phyloP scores from a whole-genome alignment of 2,113 vertebrate genomes.

The Cheilinus undulatus region DNA sequence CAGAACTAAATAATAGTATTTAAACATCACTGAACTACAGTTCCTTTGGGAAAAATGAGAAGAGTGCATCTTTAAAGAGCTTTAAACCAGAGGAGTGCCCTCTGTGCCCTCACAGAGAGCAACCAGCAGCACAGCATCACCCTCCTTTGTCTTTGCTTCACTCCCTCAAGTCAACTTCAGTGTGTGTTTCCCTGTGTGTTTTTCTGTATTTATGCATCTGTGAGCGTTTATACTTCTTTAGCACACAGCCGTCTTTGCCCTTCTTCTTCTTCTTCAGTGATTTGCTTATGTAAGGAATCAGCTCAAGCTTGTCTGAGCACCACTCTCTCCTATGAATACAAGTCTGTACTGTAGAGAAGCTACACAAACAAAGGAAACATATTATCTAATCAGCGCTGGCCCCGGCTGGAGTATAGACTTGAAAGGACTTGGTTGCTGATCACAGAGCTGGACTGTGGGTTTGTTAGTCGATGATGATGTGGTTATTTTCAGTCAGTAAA shows the following conservation, averaged over 20 bases:
- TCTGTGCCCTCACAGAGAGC: slow-evolving; percentile 6
- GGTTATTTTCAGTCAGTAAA: background rate
- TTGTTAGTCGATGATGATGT: background rate
- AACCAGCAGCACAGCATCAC: background rate
- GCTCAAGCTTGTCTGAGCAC: slow-evolving; percentile 52
- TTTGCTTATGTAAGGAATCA: slow-evolving; percentile 68
- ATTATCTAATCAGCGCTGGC: slow-evolving; percentile 60
- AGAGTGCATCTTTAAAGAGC: background rate
- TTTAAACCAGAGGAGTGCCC: slow-evolving; percentile 9
- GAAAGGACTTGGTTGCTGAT: slow-evolving; percentile 28
- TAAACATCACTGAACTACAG: no score
- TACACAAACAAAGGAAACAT: slow-evolving; percentile 39
- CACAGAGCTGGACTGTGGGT: slow-evolving; percentile 10
- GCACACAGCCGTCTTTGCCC: slow-evolving; percentile 17
- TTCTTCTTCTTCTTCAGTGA: slow-evolving; percentile 34
- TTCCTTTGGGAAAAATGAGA: no score
- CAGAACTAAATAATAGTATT: background rate
- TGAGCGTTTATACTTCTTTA: slow-evolving; percentile 45
- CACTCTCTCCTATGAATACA: slow-evolving; percentile 51
- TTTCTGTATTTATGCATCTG: background rate
- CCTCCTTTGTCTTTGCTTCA: slow-evolving; percentile 26
- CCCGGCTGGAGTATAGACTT: slow-evolving; percentile 31
- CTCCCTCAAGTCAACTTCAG: slow-evolving; percentile 23
- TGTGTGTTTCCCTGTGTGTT: slow-evolving; percentile 9
- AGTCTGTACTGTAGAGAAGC: slow-evolving; percentile 30